phyloP scores from a whole-genome alignment of 2,797 vertebrate genomes.

The Dryobates pubescens region DNA sequence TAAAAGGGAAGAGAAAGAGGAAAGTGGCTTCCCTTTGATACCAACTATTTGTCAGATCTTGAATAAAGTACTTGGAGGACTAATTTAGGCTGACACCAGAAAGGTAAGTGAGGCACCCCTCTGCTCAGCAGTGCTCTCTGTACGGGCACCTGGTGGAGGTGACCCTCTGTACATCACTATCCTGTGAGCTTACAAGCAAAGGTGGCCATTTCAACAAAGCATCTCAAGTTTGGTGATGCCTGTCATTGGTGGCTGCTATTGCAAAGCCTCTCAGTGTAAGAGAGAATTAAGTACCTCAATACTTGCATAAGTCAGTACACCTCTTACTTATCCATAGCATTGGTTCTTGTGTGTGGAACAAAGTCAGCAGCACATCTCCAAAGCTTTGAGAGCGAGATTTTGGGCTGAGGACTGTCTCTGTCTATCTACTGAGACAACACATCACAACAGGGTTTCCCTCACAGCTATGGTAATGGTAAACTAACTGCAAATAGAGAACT shows the following conservation, averaged over 20 bases:
- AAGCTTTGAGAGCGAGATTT: not conserved
- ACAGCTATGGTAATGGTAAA: not conserved
- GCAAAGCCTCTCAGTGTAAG: not conserved
- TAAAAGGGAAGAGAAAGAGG: not conserved
- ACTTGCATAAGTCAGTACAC: not conserved
- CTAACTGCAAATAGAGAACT: not conserved
- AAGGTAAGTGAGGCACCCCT: not conserved
- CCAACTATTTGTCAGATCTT: not conserved
- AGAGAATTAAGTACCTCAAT: not conserved
- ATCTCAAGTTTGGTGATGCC: not conserved
- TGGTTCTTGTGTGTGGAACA: accelerated
- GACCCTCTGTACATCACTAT: not conserved
- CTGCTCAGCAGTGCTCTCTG: accelerated
- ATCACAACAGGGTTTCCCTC: not conserved
- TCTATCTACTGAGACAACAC: not conserved
- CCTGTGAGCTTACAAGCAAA: not conserved
- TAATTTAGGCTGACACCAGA: not conserved
- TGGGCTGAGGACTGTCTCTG: not conserved
- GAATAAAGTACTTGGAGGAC: not conserved
- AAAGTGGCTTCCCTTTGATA: not conserved
- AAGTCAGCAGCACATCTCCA: not conserved
- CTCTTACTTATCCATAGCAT: not conserved
- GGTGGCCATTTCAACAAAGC: accelerated
- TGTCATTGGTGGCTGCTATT: not conserved
- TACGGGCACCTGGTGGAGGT: not conserved